phyloP scores from a whole-genome alignment of 1,140 invertebrate genomes.

The Dendrolimus kikuchii region DNA sequence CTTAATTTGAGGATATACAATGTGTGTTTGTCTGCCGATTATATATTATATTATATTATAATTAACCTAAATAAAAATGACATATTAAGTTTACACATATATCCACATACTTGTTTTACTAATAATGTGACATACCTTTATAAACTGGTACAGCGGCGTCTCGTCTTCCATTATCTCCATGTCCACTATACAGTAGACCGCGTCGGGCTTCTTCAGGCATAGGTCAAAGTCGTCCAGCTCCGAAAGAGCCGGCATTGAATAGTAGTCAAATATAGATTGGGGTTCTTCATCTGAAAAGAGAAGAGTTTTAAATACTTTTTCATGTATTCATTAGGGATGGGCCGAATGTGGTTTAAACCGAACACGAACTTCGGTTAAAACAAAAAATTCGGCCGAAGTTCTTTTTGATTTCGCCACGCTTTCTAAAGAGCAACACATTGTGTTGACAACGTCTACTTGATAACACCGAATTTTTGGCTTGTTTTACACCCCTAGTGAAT shows the following conservation, averaged over 20 bases:
- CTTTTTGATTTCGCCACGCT: no score
- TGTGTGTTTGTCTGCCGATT: no score
- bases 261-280: conserved; percentile 41
- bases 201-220: conserved; percentile 43
- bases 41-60: no score
- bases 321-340: not conserved
- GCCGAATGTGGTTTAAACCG: no score
- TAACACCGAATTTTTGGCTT: no score
- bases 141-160: conserved; percentile 55
- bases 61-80: conserved; percentile 1
- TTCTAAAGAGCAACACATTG: no score
- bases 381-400: no score
- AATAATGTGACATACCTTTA: conserved; percentile 34
- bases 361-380: no score
- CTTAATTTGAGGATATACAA: no score
- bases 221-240: conserved; percentile 60
- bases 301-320: conserved; percentile 1
- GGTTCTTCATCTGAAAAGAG: conserved; percentile 23
- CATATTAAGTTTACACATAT: not conserved
- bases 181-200: conserved; percentile 60
- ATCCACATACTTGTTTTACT: no score
- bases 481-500: no score
- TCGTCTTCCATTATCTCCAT: conserved; percentile 54
- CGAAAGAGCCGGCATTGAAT: conserved; percentile 57
- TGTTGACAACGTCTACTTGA: no score